Evolutionary conservation across 2,113 vertebrate genomes (phyloP).

Genomic region (Cyprinodon brontotheroides): DNA sequence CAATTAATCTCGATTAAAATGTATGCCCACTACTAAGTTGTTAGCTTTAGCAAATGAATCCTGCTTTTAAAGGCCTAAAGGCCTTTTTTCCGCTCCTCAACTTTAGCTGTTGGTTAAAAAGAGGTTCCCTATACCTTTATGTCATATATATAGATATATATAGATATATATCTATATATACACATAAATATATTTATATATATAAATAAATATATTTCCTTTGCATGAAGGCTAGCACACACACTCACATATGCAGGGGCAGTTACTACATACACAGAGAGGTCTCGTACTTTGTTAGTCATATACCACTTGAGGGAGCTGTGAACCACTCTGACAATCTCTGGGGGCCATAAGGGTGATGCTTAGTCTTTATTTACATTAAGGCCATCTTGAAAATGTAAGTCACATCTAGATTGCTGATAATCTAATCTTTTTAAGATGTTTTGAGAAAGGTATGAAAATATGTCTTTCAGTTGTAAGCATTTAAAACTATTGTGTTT

Average conservation of each 20-base stretch:
- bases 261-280: constrained; percentile 5
- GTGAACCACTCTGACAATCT: constrained; percentile 36
- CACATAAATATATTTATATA: too few relatives aligned
- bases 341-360: constrained; percentile 6
- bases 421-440: constrained; percentile 10
- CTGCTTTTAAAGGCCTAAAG: too few relatives aligned
- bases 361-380: not conserved
- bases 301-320: constrained; percentile 66
- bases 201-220: too few relatives aligned
- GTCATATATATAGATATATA: too few relatives aligned
- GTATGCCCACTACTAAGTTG: too few relatives aligned
- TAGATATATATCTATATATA: too few relatives aligned
- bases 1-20: too few relatives aligned
- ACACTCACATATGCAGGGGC: constrained; percentile 15
- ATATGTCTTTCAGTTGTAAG: not conserved
- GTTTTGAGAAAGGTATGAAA: not conserved
- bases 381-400: not conserved
- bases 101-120: too few relatives aligned
- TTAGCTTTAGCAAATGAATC: too few relatives aligned
- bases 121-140: too few relatives aligned
- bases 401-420: constrained; percentile 1
- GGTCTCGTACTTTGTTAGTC: constrained; percentile 30
- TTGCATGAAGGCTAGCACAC: constrained; percentile 1
- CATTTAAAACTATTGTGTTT: not conserved
- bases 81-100: too few relatives aligned